A percentile compares a stretch with the other conserved stretches of the same genome.
Evolutionary conservation across 2,888 invertebrate genomes (phyloP).

Genomic region (Sturmia bella): DNA sequence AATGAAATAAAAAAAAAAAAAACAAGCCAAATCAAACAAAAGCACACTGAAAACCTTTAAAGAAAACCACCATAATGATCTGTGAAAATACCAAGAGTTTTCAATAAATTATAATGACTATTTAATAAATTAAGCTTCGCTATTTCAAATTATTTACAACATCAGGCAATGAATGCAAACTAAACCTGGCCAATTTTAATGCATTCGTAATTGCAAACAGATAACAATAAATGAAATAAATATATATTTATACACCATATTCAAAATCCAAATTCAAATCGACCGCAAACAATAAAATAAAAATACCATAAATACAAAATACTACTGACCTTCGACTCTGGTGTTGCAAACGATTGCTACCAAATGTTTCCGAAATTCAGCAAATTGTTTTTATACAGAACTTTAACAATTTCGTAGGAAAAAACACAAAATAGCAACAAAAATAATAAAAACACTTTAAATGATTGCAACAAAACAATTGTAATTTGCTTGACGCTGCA

Average conservation of each 20-base stretch:
- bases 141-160: constrained; percentile 44
- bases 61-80: constrained; percentile 60
- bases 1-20: not conserved
- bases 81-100: constrained; percentile 67
- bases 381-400: constrained; percentile 53
- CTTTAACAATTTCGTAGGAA: constrained; percentile 46
- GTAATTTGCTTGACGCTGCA: constrained; percentile 34
- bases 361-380: constrained; percentile 66
- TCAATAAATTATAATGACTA: constrained; percentile 68
- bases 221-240: constrained; percentile 56
- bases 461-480: constrained; percentile 36
- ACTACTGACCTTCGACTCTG: constrained; percentile 68
- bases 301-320: constrained; percentile 56
- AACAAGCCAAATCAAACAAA: constrained; percentile 8
- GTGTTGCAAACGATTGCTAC: constrained; percentile 70
- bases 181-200: constrained; percentile 58
- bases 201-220: constrained; percentile 66
- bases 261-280: constrained; percentile 64
- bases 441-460: constrained; percentile 17
- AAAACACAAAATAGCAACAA: not conserved
- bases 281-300: constrained; percentile 57
- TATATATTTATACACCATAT: constrained; percentile 21
- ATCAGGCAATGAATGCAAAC: constrained; percentile 19
- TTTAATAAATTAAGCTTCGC: constrained; percentile 67
- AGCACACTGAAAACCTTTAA: constrained; percentile 1